Base-by-base conservation (phyloP, 2,797 vertebrate species). In the Hydrolagus colliei region DNA sequence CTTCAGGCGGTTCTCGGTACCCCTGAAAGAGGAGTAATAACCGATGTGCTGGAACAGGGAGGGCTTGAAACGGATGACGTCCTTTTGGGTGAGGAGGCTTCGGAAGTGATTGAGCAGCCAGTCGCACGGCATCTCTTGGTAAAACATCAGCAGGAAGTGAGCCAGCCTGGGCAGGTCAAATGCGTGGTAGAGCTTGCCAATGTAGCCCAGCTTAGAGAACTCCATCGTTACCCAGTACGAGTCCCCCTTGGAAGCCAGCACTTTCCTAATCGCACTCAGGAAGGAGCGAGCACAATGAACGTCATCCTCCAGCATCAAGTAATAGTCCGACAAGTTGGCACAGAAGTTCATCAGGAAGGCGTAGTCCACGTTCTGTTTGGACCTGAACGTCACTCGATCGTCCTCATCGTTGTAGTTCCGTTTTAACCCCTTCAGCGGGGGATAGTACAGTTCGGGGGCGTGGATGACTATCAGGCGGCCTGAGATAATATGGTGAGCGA, bases 361-460 rank as follows among this genome's bases (percentile, higher is more conserved):
- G 0, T 96, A 96, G 87, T 95, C 95, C 85, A 93, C 87, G 0
- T 98, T 98, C 92, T 98, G 97, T 89, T 95, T 96, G 72, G 96
- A 96, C 85, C 95, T 93, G 89, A 95, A 96, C 0, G 72, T 90
- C 16, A 95, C 95, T 0, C 96, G 91, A 0, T 93, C 91, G 0
- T 94, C 90, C 0, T 92, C 86, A 0, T 94, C 94, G 0, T 94
- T 94, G 86, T 88, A 93, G 85, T 95, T 96, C 76, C 94, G 94
- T 89, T 95, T 96, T 61, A 95, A 88, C 32, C 92, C 92, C 9
- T 89, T 72, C 5, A 95, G 22, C 0, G 88, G 89, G 3, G 94
- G 94, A 86, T 96, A 96, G 59, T 86, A 87, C 0, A 92, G 86
- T 0, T 89, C 86, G 1, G 89, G 87, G 0, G 93, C 90, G 0